Percentiles rank a stretch among this genome's conserved stretches.
These are phyloP conservation scores for Volucella zonaria DNA, from an alignment of 2,888 invertebrate genomes.

Conservation along the genomic window DNA sequence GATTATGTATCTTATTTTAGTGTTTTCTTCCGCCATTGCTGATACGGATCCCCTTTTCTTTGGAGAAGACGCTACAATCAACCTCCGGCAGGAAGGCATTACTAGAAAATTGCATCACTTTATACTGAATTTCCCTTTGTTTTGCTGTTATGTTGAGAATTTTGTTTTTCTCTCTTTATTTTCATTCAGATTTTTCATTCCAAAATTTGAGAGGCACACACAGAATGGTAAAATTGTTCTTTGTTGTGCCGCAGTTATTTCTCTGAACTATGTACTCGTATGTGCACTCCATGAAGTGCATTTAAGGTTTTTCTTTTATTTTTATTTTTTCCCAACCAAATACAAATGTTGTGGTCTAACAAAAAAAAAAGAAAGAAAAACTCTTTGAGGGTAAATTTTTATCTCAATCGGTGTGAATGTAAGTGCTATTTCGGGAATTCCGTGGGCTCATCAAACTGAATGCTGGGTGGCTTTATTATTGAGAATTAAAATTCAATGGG, in stretches of 20 bases:
- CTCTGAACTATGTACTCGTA: background rate
- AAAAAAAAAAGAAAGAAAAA: background rate
- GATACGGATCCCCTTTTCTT: slow-evolving; percentile 25
- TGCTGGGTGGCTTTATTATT: slow-evolving; percentile 1
- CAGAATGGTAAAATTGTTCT: background rate
- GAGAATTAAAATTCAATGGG: slow-evolving; percentile 10
- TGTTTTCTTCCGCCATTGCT: slow-evolving; percentile 17
- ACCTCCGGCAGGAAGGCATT: slow-evolving; percentile 26
- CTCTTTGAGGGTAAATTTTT: background rate
- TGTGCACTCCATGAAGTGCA: slow-evolving; percentile 10
- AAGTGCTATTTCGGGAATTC: background rate
- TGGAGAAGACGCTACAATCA: background rate
- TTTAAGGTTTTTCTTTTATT: slow-evolving; percentile 3
- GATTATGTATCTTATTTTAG: slow-evolving; percentile 35
- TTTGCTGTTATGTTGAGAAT: background rate
- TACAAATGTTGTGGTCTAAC: background rate
- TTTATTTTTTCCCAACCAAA: background rate
- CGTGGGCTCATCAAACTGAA: slow-evolving; percentile 1
- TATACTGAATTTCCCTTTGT: slow-evolving; percentile 56
- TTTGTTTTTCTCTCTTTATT: slow-evolving; percentile 2
- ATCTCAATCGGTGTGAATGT: background rate
- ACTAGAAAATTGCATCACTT: slow-evolving; percentile 61
- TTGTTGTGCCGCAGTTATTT: slow-evolving; percentile 9
- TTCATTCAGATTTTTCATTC: background rate
- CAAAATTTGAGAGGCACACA: background rate